Evolutionary conservation across 2,113 vertebrate genomes (phyloP), one percentile per base, ranked within the genome.

Genomic region (Caretta caretta): DNA sequence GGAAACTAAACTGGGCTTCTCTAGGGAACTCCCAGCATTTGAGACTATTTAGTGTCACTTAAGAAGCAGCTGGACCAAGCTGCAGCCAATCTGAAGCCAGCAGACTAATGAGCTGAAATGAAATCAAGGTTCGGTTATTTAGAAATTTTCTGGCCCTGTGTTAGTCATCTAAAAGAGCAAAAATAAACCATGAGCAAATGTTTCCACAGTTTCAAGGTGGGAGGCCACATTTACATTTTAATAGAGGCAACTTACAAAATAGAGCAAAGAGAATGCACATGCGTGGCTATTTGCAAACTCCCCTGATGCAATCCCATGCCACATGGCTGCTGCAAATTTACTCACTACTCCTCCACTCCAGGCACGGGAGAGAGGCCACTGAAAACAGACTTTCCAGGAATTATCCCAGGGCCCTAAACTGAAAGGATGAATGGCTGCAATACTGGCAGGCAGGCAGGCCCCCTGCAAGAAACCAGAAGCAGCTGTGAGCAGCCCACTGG

Each of bases 111-210:
- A 50, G 31, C 78, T 29, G 0, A 8, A 35, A 81, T 5, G 86
- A 56, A 88, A 93, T 92, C 94, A 84, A 1, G 86, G 10, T 0
- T 27, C 46, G 72, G 49, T 81, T 91, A 62, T 90, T 96, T 69
- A 92, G 50, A 86, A 90, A 83, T 83, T 19, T 8, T 25, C 86
- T 24, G 86, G 51, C 84, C 90, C 59, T 2, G 2, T 46, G 90
- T 80, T 95, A 96, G 95, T 96, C 95, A 96, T 95, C 93, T 35
- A 5, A n/a, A 48, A 75, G 82, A 94, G 94, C 84, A 57, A 46
- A 90, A 95, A 95, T 92, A 12, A 29, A 4, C 1, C 1, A 84
- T 90, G 94, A 6, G 88, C 80, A 83, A 97, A 93, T 16, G 94
- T 20, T 94, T 90, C 38, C 93, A 4, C 24, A 25, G 81, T 8